Percentiles rank a stretch among this genome's conserved stretches.
Conservation (phyloP, 1,140 invertebrate genomes). For the Drosophila orosa region DNA sequence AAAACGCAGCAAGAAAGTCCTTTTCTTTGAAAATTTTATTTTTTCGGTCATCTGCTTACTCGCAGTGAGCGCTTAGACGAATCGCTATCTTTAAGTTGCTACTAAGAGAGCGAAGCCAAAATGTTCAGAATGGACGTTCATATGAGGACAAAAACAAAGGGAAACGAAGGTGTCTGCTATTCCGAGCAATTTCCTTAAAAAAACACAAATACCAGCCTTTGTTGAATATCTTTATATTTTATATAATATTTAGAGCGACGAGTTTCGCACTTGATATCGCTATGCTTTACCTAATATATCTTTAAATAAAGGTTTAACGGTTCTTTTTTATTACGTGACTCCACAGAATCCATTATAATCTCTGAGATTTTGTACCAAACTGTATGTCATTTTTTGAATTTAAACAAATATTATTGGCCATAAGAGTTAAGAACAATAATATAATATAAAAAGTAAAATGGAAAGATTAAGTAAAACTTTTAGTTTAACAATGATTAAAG, state of each 20-base stretch:
- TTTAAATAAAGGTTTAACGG: constrained; percentile 28
- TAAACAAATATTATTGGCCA: constrained; percentile 8
- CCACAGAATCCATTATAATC: constrained; percentile 31
- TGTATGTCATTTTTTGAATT: constrained; percentile 22
- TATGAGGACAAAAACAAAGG: background rate
- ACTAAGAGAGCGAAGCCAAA: background rate
- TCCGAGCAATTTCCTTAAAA: background rate
- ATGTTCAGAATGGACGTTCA: background rate
- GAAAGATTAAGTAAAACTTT: background rate
- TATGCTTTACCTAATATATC: constrained; percentile 21
- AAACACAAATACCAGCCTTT: background rate
- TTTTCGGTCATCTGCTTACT: too few species aligned
- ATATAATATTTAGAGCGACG: constrained; percentile 32
- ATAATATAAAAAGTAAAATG: background rate
- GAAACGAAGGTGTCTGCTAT: background rate
- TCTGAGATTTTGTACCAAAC: constrained; percentile 60
- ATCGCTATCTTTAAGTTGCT: background rate
- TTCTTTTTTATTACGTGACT: constrained; percentile 12
- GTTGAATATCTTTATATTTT: constrained; percentile 25
- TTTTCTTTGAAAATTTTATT: too few species aligned
- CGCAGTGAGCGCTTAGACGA: too few species aligned
- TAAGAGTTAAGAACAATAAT: constrained; percentile 1
- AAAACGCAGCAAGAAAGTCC: too few species aligned
- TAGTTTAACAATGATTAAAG: constrained; percentile 5
- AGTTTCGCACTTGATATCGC: constrained; percentile 29